Percentiles rank a stretch among this genome's conserved stretches.
phyloP scores from a whole-genome alignment of 2,113 vertebrate genomes.

The Caranx ignobilis region DNA sequence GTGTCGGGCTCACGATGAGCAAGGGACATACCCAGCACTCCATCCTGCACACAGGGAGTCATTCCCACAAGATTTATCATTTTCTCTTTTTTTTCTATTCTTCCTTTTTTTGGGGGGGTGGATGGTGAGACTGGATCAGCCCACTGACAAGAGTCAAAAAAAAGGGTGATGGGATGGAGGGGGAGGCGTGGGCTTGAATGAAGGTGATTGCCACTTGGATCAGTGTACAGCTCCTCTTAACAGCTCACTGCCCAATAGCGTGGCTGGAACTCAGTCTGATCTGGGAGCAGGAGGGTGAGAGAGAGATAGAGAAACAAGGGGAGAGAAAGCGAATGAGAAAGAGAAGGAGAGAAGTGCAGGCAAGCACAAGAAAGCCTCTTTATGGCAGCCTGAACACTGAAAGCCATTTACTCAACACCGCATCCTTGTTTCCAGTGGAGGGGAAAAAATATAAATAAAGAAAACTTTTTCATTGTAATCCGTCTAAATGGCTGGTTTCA shows the following conservation, averaged over 20 bases:
- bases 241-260: conserved; percentile 73
- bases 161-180: conserved; percentile 28
- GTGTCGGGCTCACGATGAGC: conserved; percentile 74
- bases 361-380: conserved; percentile 78
- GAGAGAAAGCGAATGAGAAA: conserved; percentile 10
- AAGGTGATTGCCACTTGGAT: conserved; percentile 75
- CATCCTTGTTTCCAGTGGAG: conserved; percentile 66
- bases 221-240: conserved; percentile 70
- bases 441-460: conserved; percentile 41
- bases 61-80: conserved; percentile 66
- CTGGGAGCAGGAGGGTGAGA: conserved; percentile 57
- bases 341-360: conserved; percentile 40
- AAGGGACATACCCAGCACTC: conserved; percentile 62
- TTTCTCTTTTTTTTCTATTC: conserved; percentile 7
- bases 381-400: conserved; percentile 78
- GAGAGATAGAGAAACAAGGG: conserved; percentile 38
- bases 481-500: conserved; percentile 25
- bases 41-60: conserved; percentile 55
- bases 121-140: conserved; percentile 37
- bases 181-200: conserved; percentile 57
- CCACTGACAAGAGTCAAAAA: conserved; percentile 15
- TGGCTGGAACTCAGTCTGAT: conserved; percentile 59
- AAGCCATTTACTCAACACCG: conserved; percentile 76
- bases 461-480: conserved; percentile 36
- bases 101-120: background rate